A percentile compares a stretch with the other conserved stretches of the same genome.
Conservation (phyloP, 2,797 vertebrate genomes). For the Eurystomus glaucurus region DNA sequence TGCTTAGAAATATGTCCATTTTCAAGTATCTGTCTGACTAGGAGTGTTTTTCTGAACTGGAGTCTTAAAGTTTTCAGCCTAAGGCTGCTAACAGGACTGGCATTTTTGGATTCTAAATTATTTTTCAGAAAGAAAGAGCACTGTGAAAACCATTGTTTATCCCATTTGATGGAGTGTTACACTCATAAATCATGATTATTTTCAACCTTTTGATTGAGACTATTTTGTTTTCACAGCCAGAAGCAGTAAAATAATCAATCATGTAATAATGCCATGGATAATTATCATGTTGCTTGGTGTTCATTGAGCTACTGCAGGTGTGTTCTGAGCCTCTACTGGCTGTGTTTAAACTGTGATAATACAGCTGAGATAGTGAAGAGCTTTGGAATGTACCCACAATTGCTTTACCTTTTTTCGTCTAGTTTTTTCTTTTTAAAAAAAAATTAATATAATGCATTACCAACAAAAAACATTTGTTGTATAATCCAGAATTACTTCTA, state of each 20-base stretch:
- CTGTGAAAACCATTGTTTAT: constrained; percentile 42
- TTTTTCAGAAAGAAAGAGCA: neutral
- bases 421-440: neutral
- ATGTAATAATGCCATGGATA: constrained; percentile 62
- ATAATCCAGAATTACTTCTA: neutral
- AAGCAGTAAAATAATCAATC: constrained; percentile 79
- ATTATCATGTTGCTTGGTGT: constrained; percentile 68
- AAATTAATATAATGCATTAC: neutral
- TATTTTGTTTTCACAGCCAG: constrained; percentile 73
- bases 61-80: neutral
- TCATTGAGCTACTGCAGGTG: constrained; percentile 73
- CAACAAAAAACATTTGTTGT: neutral
- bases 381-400: constrained; percentile 49
- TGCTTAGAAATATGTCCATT: neutral
- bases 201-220: constrained; percentile 49
- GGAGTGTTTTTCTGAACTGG: neutral
- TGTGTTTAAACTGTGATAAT: constrained; percentile 58
- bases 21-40: neutral
- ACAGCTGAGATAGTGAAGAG: constrained; percentile 40
- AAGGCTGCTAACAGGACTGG: neutral
- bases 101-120: constrained; percentile 26
- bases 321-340: constrained; percentile 29
- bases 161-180: constrained; percentile 58
- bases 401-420: neutral
- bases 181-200: constrained; percentile 70